Conservation (phyloP, 2,888 invertebrate genomes). For the Drosophila cracens region DNA sequence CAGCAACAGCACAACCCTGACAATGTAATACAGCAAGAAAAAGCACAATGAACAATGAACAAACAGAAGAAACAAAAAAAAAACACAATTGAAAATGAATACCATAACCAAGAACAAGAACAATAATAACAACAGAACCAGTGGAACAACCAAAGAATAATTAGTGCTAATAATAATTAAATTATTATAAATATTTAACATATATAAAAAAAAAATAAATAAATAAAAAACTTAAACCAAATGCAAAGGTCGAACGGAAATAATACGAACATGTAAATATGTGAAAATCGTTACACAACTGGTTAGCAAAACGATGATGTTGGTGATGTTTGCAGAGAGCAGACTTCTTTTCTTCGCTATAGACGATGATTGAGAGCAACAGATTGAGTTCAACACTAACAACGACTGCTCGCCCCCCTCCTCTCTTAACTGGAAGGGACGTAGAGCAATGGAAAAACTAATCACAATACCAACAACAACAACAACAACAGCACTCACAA, state of each 20-base stretch:
- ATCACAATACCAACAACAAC: constrained; percentile 31
- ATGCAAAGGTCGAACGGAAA: constrained; percentile 57
- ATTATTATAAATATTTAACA: constrained; percentile 74
- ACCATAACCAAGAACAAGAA: constrained; percentile 46
- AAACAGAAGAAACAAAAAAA: constrained; percentile 1
- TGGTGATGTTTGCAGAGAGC: constrained; percentile 53
- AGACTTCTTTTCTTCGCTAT: constrained; percentile 31
- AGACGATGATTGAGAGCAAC: constrained; percentile 51
- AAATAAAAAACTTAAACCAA: constrained; percentile 56
- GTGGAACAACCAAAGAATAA: constrained; percentile 85
- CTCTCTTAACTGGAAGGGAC: constrained; percentile 89
- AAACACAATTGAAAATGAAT: constrained; percentile 41
- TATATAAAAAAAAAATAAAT: constrained; percentile 25
- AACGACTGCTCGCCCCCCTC: constrained; percentile 85
- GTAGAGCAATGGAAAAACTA: constrained; percentile 86
- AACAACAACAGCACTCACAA: constrained; percentile 28
- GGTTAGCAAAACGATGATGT: constrained; percentile 65
- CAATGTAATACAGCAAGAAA: constrained; percentile 60
- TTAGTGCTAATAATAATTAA: constrained; percentile 81
- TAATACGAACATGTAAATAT: constrained; percentile 30
- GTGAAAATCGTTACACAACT: constrained; percentile 42
- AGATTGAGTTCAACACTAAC: constrained; percentile 58
- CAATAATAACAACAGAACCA: constrained; percentile 81
- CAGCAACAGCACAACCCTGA: constrained; percentile 57
- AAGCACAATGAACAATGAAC: constrained; percentile 74